Conservation (phyloP, 2,888 invertebrate species). For the Spodoptera picta region DNA sequence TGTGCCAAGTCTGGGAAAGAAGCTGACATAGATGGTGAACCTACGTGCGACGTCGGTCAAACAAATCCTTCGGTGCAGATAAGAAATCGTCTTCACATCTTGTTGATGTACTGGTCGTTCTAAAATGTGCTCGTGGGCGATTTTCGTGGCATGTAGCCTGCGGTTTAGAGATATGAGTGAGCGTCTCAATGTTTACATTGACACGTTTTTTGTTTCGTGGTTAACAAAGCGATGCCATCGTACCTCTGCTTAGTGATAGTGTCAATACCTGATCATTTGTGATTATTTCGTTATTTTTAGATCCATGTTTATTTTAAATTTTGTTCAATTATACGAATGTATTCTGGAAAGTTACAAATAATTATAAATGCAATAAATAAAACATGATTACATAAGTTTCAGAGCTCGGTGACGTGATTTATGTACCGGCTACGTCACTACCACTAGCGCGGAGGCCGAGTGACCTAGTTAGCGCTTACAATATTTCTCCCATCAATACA, state of each 20-base stretch:
- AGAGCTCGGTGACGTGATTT: slow-evolving; percentile 35
- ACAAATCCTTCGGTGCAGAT: slow-evolving; percentile 48
- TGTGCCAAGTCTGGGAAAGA: slow-evolving; percentile 70
- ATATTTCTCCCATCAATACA: slow-evolving; percentile 45
- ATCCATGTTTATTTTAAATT: slow-evolving; percentile 5
- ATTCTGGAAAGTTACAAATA: background rate
- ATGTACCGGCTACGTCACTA: slow-evolving; percentile 27
- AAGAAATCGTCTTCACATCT: slow-evolving; percentile 45
- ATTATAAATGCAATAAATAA: background rate
- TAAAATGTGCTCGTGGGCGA: slow-evolving; percentile 45
- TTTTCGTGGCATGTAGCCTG: slow-evolving; percentile 69
- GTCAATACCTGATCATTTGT: slow-evolving; percentile 81
- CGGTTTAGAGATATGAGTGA: slow-evolving; percentile 66
- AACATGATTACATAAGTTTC: slow-evolving; percentile 7
- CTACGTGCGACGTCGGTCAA: slow-evolving; percentile 59
- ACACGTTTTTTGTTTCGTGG: slow-evolving; percentile 81
- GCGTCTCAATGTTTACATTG: slow-evolving; percentile 78
- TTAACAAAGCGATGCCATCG: slow-evolving; percentile 83
- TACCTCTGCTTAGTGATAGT: slow-evolving; percentile 78
- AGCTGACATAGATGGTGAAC: slow-evolving; percentile 73
- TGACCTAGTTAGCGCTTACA: slow-evolving; percentile 22
- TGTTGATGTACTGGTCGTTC: slow-evolving; percentile 60
- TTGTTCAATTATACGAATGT: background rate
- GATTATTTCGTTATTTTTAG: slow-evolving; percentile 71
- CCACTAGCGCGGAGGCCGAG: slow-evolving; percentile 10